Evolutionary conservation across 2,113 vertebrate species (phyloP).

Genomic region (Alosa alosa): DNA sequence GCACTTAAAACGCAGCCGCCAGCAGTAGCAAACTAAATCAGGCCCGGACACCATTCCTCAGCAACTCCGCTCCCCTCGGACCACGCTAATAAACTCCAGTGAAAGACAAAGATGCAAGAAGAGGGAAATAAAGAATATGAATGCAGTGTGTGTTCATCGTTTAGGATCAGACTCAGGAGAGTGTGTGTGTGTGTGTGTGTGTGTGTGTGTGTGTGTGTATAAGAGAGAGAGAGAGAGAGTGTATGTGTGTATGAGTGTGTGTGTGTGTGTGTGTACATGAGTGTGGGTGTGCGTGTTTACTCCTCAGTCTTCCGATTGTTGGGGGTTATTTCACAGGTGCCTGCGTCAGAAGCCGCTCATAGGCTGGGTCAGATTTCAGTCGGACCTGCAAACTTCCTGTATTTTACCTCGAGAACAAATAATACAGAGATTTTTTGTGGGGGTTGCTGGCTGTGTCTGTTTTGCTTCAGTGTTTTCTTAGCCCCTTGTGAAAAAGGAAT

Average conservation of each 20-base stretch:
- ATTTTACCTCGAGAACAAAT: constrained; percentile 43
- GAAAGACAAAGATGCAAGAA: constrained; percentile 34
- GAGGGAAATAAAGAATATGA: not conserved
- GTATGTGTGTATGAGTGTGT: not conserved
- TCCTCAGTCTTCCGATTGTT: not conserved
- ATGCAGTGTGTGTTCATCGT: constrained; percentile 24
- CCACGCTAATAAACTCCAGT: constrained; percentile 48
- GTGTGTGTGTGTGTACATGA: not conserved
- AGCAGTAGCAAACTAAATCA: constrained; percentile 46
- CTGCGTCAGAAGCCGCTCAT: not conserved
- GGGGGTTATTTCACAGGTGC: not conserved
- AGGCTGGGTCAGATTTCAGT: not conserved
- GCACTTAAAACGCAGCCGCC: constrained; percentile 22
- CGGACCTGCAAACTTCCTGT: constrained; percentile 18
- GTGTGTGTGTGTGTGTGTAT: not conserved
- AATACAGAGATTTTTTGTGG: constrained; percentile 30
- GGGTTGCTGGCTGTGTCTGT: constrained; percentile 1
- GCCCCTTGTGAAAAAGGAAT: constrained; percentile 50
- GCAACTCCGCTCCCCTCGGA: constrained; percentile 40
- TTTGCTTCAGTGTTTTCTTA: constrained; percentile 49
- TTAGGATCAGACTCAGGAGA: not conserved
- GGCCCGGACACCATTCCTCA: constrained; percentile 22
- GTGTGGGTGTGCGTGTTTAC: not conserved
- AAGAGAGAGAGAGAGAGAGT: not conserved
- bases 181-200: not conserved